Conservation (phyloP, 2,888 invertebrate species). For the Scaptomyza tumidula region DNA sequence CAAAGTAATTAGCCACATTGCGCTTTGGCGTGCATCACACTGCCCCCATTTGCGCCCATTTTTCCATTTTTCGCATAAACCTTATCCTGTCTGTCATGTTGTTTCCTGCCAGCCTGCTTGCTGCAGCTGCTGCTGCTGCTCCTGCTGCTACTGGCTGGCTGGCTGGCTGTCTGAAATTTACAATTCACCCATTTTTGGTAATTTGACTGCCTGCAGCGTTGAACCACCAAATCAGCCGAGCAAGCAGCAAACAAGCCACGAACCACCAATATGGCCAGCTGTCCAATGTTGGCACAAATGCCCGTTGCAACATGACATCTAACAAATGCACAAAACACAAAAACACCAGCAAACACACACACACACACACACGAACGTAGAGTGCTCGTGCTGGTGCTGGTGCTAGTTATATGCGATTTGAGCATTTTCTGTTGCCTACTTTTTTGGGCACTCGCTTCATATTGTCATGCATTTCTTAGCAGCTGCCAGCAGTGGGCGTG, state of each 20-base stretch:
- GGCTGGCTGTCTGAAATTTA: conserved; percentile 36
- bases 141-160: conserved; percentile 2
- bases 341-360: conserved; percentile 4
- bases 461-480: conserved; percentile 33
- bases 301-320: conserved; percentile 62
- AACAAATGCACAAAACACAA: conserved; percentile 65
- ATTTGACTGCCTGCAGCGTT: conserved; percentile 56
- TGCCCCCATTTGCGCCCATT: conserved; percentile 16
- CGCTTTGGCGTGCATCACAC: conserved; percentile 46
- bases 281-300: conserved; percentile 53
- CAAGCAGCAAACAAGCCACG: conserved; percentile 22
- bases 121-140: conserved; percentile 1
- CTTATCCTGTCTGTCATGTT: conserved; percentile 42
- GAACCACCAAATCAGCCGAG: conserved; percentile 56
- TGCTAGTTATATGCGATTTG: conserved; percentile 6
- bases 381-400: neutral
- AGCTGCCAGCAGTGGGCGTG: conserved; percentile 26
- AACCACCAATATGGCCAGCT: conserved; percentile 34
- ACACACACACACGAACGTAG: neutral
- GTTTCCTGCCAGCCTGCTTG: neutral
- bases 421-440: conserved; percentile 44
- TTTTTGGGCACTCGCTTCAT: conserved; percentile 28
- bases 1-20: conserved; percentile 79
- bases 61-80: conserved; percentile 1
- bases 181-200: conserved; percentile 58